These are phyloP conservation scores for Berghia stephanieae DNA, from an alignment of 1,140 invertebrate species.

Conservation along the genomic window DNA sequence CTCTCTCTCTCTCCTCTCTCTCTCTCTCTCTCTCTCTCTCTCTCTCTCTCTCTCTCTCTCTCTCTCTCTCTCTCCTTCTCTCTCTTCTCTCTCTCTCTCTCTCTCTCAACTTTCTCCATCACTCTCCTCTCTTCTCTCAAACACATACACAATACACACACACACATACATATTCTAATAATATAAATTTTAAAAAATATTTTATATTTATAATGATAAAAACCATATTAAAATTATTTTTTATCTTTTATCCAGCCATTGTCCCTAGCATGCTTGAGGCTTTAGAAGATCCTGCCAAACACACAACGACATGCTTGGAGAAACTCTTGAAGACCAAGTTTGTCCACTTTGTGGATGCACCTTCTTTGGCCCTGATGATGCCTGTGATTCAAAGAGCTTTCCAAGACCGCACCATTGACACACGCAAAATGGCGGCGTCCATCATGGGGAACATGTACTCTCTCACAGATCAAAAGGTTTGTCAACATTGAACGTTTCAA, in stretches of 20 bases:
- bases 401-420: conserved; percentile 96
- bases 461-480: conserved; percentile 92
- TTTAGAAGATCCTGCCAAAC: conserved; percentile 95
- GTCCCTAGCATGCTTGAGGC: conserved; percentile 85
- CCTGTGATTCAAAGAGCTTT: conserved; percentile 97
- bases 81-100: too few relatives aligned
- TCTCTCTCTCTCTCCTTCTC: too few relatives aligned
- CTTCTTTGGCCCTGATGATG: conserved; percentile 98
- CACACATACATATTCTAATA: too few relatives aligned
- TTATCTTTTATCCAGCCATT: conserved; percentile 51
- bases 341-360: conserved; percentile 99
- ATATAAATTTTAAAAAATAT: too few relatives aligned
- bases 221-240: not conserved
- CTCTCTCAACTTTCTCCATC: too few relatives aligned
- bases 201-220: not conserved
- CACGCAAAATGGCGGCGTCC: conserved; percentile 95
- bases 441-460: conserved; percentile 99
- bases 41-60: too few relatives aligned
- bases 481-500: not conserved
- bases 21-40: too few relatives aligned
- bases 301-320: conserved; percentile 90
- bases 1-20: too few relatives aligned
- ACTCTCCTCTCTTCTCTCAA: too few relatives aligned
- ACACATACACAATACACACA: too few relatives aligned
- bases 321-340: conserved; percentile 96